A percentile compares a stretch with the other conserved stretches of the same genome.
Evolutionary conservation across 2,888 invertebrate species (phyloP).

Genomic region (Volucella inflata): DNA sequence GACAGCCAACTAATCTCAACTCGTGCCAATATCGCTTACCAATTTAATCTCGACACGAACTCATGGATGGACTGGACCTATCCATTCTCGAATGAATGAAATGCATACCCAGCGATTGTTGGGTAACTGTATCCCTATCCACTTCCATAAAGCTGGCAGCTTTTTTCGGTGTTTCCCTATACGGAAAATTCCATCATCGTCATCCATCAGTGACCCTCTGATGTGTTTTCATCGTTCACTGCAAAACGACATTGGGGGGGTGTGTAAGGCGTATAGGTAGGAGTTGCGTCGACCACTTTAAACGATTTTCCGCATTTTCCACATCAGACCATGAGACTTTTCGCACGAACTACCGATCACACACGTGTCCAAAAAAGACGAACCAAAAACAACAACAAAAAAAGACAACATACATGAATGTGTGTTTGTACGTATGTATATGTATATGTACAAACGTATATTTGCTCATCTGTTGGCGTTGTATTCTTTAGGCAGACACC

Average conservation of each 20-base stretch:
- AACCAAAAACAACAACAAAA: conserved; percentile 6
- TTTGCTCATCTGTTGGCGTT: conserved; percentile 17
- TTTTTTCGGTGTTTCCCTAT: conserved; percentile 15
- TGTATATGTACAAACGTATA: background rate
- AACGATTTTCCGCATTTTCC: conserved; percentile 75
- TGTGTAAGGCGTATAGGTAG: background rate
- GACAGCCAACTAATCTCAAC: conserved; percentile 72
- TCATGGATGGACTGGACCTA: conserved; percentile 34
- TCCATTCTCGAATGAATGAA: conserved; percentile 40
- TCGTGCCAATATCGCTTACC: conserved; percentile 75
- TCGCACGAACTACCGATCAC: conserved; percentile 72
- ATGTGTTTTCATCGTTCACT: conserved; percentile 66
- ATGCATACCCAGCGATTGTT: conserved; percentile 43
- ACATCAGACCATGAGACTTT: conserved; percentile 65
- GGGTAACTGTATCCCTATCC: conserved; percentile 47
- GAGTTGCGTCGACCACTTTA: conserved; percentile 69
- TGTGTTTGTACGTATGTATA: too few species aligned
- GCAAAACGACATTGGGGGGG: background rate
- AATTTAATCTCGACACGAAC: conserved; percentile 75
- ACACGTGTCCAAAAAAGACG: conserved; percentile 30
- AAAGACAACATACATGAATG: background rate
- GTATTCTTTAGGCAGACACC: conserved; percentile 36
- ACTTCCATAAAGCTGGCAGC: conserved; percentile 34
- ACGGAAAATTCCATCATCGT: conserved; percentile 46
- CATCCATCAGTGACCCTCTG: conserved; percentile 69